Conservation (phyloP, 2,797 vertebrate species). For the Babyrousa celebensis region DNA sequence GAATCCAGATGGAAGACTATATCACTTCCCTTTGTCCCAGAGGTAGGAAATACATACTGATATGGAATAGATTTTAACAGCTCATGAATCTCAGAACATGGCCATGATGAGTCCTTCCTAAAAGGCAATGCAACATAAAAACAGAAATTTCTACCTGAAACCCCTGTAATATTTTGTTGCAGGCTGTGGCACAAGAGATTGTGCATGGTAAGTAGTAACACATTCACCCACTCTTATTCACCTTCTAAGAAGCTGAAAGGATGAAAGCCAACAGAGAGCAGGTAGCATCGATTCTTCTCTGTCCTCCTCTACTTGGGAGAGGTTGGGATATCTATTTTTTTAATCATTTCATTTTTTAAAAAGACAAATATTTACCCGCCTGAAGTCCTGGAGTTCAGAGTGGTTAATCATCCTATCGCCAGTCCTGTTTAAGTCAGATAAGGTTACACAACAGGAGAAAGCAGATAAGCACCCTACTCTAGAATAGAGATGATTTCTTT, state of each 20-base stretch:
- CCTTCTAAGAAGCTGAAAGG: background rate
- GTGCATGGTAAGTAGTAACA: background rate
- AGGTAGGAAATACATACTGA: background rate
- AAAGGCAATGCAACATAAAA: background rate
- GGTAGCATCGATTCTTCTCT: conserved; percentile 33
- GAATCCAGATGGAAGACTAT: background rate
- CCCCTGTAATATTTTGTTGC: background rate
- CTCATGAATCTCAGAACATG: background rate
- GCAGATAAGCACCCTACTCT: background rate
- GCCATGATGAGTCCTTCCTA: conserved; percentile 23
- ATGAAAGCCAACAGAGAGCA: background rate
- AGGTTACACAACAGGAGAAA: background rate
- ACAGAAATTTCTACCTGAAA: background rate
- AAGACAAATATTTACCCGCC: conserved; percentile 68
- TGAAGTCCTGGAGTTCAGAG: conserved; percentile 52
- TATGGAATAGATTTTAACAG: background rate
- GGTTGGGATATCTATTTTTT: background rate
- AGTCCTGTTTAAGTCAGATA: conserved; percentile 15
- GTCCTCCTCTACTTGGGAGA: conserved; percentile 35
- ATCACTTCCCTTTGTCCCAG: background rate
- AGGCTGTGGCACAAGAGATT: background rate
- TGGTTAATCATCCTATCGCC: background rate
- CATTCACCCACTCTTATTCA: background rate
- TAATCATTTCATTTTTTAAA: conserved; percentile 58
- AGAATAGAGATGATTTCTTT: conserved; percentile 10